Base-by-base conservation (phyloP, 2,113 vertebrate species). In the Ramphastos sulfuratus region DNA sequence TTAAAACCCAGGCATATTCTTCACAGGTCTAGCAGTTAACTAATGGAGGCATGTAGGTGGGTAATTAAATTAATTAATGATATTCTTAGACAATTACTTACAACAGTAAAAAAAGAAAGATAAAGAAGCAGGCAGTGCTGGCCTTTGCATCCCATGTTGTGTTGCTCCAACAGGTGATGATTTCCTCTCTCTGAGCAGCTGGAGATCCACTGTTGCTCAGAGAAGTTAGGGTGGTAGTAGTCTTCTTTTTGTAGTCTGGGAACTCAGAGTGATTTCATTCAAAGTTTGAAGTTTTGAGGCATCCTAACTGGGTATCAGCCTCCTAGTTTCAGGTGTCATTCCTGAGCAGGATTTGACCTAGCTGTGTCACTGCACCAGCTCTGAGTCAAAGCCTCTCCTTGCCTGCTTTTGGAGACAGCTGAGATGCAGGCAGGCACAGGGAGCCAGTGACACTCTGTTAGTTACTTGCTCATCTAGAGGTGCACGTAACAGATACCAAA, bases 281-380 rank as follows among this genome's bases (percentile, higher is more conserved):
- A 1, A 27, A 52, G 54, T 46, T 17, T 39, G n/a, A 63, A 30
- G 9, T 23, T 83, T 33, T 67, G 24, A n/a, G 20, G 37, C 5
- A 10, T 35, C 33, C 18, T 14, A 35, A 8, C 8, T 31, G 24
- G n/a, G 11, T 74, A 12, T 30, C 64, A 74, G 21, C 37, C 10
- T 73, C 20, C 66, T 24, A 50, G 10, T 81, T 83, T 59, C 50
- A 13, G 23, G 4, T 4, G n/a, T 50, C 30, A 25, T 13, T 39
- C 15, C 44, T n/a, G 69, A 37, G 9, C 0, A 1, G 15, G 6
- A 4, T 64, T 42, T 76, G 37, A 11, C 8, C 35, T 33, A 72
- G 4, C 5, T 1, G 1, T 54, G 52, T 11, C 50, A 17, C 65
- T 0, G 0, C 16, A 7, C 16, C n/a, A 4, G n/a, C 12, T 63